Evolutionary conservation across 2,888 invertebrate species (phyloP).

Genomic region (Rhorus exstirpatorius): DNA sequence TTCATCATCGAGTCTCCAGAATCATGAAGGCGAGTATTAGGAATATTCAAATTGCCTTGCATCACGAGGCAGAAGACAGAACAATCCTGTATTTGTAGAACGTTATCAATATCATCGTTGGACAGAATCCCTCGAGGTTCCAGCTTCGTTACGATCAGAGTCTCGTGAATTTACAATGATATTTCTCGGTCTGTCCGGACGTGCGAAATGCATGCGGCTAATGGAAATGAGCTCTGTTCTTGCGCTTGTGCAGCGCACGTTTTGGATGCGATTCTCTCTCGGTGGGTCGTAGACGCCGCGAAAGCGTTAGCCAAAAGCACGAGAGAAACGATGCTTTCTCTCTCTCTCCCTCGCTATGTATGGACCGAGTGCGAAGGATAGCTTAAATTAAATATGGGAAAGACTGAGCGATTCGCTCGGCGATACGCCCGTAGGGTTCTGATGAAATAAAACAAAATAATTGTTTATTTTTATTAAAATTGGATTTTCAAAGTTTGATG

Average conservation of each 20-base stretch:
- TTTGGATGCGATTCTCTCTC: constrained; percentile 7
- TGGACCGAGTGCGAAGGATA: constrained; percentile 52
- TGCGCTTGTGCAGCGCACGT: constrained; percentile 14
- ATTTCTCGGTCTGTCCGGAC: constrained; percentile 39
- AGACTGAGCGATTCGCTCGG: constrained; percentile 35
- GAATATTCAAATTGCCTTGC: neutral
- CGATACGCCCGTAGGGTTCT: too few species aligned
- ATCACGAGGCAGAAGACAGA: neutral
- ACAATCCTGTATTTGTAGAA: neutral
- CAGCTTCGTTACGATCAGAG: neutral
- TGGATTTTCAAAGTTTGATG: too few species aligned
- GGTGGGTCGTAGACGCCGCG: neutral
- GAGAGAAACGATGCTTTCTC: neutral
- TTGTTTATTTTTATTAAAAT: too few species aligned
- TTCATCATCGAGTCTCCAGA: too few species aligned
- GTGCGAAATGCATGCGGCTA: constrained; percentile 67
- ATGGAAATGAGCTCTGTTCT: constrained; percentile 68
- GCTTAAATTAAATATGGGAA: constrained; percentile 61
- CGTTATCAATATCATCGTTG: constrained; percentile 9
- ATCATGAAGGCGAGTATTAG: neutral
- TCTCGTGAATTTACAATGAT: constrained; percentile 42
- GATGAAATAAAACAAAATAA: too few species aligned
- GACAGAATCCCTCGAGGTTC: neutral
- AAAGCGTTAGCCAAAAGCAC: constrained; percentile 2
- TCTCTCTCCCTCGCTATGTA: neutral